Evolutionary conservation across 2,797 vertebrate genomes (phyloP).

Genomic region (Leptodactylus fallax): DNA sequence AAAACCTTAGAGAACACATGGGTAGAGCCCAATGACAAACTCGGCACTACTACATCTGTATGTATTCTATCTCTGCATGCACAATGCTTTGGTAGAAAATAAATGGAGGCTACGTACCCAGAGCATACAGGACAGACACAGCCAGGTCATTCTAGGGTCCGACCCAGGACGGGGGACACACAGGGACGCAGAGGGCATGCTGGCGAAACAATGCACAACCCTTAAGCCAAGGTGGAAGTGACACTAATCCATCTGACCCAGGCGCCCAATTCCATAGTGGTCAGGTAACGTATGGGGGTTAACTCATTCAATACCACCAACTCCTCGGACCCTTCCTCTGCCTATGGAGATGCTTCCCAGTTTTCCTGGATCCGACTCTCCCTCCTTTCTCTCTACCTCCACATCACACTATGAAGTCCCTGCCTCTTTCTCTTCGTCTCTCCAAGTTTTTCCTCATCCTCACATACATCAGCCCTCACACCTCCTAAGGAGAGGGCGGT

Average conservation of each 20-base stretch:
- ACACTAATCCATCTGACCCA: background rate
- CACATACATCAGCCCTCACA: constrained; percentile 45
- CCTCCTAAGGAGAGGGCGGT: constrained; percentile 49
- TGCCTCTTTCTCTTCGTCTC: constrained; percentile 43
- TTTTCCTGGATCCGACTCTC: background rate
- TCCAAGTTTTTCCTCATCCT: constrained; percentile 35
- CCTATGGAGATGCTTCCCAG: background rate
- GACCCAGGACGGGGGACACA: background rate
- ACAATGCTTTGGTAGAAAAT: background rate
- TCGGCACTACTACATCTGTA: background rate
- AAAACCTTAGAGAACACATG: background rate
- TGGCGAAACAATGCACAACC: background rate
- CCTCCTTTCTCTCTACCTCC: constrained; percentile 16
- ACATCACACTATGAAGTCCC: constrained; percentile 42
- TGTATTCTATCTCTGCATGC: background rate
- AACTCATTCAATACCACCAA: constrained; percentile 12
- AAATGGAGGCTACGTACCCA: constrained; percentile 82
- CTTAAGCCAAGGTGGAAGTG: background rate
- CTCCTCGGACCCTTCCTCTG: background rate
- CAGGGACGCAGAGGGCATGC: background rate
- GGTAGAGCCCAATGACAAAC: background rate
- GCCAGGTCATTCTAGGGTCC: constrained; percentile 80
- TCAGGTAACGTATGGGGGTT: constrained; percentile 59
- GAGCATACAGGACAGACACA: constrained; percentile 95
- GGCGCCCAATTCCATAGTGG: background rate